phyloP scores from a whole-genome alignment of 2,888 invertebrate genomes.

The Cerastoderma edule region DNA sequence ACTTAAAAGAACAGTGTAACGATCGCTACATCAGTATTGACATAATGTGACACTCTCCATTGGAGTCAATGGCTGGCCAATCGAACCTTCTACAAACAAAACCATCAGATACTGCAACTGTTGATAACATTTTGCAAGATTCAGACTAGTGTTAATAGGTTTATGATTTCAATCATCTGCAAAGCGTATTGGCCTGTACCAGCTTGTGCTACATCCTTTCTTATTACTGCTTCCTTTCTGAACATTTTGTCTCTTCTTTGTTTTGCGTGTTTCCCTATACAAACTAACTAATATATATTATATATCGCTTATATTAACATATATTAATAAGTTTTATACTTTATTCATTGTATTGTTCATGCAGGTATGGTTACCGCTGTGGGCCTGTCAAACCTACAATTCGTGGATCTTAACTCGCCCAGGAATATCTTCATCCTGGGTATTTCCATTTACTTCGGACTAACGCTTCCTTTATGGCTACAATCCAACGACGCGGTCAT shows the following conservation, averaged over 20 bases:
- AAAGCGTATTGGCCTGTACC: too few relatives aligned
- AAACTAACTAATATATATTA: background rate
- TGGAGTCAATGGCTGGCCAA: too few relatives aligned
- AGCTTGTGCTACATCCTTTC: background rate
- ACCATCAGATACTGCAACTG: too few relatives aligned
- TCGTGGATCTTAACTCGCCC: constrained; percentile 91
- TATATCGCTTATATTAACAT: background rate
- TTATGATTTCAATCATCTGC: too few relatives aligned
- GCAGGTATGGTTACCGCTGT: constrained; percentile 82
- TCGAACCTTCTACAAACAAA: too few relatives aligned
- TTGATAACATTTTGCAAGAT: too few relatives aligned
- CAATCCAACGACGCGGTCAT: constrained; percentile 52
- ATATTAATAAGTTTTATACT: background rate
- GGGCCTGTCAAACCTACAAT: constrained; percentile 81
- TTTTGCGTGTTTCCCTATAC: background rate
- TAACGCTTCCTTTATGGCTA: constrained; percentile 85
- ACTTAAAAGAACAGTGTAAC: background rate
- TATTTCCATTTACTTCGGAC: constrained; percentile 93
- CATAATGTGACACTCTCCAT: too few relatives aligned
- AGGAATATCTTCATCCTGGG: constrained; percentile 95
- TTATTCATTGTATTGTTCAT: background rate
- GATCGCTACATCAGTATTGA: too few relatives aligned
- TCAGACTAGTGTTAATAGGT: too few relatives aligned
- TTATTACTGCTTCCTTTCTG: background rate
- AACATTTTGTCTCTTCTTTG: background rate